Evolutionary conservation across 2,797 vertebrate species (phyloP).

Genomic region (Silurus lanzhouensis): DNA sequence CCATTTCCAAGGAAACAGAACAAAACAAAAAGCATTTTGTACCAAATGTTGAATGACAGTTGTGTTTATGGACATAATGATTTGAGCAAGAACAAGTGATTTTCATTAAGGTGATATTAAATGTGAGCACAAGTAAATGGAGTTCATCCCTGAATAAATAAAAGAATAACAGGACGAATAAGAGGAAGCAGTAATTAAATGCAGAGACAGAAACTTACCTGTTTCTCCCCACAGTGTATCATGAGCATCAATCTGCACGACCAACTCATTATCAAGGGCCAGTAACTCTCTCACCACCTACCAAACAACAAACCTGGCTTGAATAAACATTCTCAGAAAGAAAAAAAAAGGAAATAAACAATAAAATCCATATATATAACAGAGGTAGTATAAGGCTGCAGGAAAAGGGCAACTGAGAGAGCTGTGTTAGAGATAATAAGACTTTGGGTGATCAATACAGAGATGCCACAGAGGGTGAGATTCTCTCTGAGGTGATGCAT

Average conservation of each 20-base stretch:
- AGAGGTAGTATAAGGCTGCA: slow-evolving; percentile 46
- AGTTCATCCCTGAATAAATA: slow-evolving; percentile 38
- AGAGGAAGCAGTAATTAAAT: slow-evolving; percentile 14
- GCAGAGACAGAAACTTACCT: slow-evolving; percentile 78
- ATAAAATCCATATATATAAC: slow-evolving; percentile 27
- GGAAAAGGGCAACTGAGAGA: slow-evolving; percentile 33
- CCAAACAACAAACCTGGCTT: slow-evolving; percentile 63
- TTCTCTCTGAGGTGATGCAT: slow-evolving; percentile 50
- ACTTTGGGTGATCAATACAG: slow-evolving; percentile 44
- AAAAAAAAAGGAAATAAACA: background rate
- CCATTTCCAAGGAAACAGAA: background rate
- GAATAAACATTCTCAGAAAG: slow-evolving; percentile 59
- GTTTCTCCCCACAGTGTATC: slow-evolving; percentile 99
- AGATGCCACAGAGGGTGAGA: slow-evolving; percentile 41
- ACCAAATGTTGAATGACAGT: background rate
- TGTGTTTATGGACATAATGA: slow-evolving; percentile 13
- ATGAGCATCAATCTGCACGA: slow-evolving; percentile 87
- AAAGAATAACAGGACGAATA: slow-evolving; percentile 55
- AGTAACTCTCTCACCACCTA: slow-evolving; percentile 92
- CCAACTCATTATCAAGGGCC: slow-evolving; percentile 80
- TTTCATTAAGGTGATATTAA: background rate
- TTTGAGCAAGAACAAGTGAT: background rate
- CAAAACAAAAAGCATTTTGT: background rate
- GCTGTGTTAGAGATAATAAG: slow-evolving; percentile 12
- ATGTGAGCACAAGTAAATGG: slow-evolving; percentile 60